Evolutionary conservation across 2,113 vertebrate species (phyloP), one percentile per base, ranked within the genome.

Genomic region (Dasyurus viverrinus): DNA sequence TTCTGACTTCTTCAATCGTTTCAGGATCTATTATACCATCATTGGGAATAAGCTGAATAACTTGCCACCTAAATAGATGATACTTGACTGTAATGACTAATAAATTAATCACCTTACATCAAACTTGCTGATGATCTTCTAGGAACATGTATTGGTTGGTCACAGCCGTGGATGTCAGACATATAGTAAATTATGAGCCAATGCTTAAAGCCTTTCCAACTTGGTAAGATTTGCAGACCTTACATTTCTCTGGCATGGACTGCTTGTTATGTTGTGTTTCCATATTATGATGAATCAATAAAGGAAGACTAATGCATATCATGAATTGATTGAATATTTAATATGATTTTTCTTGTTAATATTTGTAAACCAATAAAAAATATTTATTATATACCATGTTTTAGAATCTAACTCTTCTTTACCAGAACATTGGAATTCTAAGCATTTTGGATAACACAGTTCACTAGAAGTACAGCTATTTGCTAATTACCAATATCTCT

Each of bases 191-290:
- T 42, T 23, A 42, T 84, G n/a, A 5, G 1, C 2, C 68, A 22
- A 22, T 42, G n/a, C 19, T 23, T 84, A 84, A 42, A 84, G 22
- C 6, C 36, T 84, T 76, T 8, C 36, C 19, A n/a, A 42, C 36
- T 76, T 42, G 16, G 6, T 7, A n/a, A n/a, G 36, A n/a, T 0
- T 76, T 22, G 0, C 1, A n/a, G 19, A 42, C 14, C 6, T 22
- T 76, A 42, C 16, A 22, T 76, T 76, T 22, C 4, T 76, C 19
- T 84, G 68, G 19, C 7, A 42, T 42, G 19, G 19, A 5, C 7
- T 36, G 36, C 60, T 52, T 52, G 50, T 52, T 9, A 52, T 52
- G 10, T 19, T n/a, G 30, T 76, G n/a, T 19, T 26, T n/a, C 4
- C 30, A 76, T 76, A 2, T 22, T 19, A 42, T 76, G 19, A 84